These are phyloP conservation scores for Drosophila hawaiiensis DNA, from an alignment of 2,888 invertebrate species.

Conservation along the genomic window DNA sequence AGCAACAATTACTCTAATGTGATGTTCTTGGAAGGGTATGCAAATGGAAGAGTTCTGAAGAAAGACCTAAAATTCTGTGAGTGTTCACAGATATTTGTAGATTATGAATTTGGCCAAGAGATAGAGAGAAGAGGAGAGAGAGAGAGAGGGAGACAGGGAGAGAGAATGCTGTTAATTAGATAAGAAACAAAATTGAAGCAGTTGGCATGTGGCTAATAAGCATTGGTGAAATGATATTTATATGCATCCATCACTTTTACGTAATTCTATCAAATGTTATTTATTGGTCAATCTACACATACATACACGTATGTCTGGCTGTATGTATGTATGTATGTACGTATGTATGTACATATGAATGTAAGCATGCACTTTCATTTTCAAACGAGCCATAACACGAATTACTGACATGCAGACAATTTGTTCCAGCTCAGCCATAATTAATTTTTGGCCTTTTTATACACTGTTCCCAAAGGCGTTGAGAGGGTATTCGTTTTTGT, in stretches of 20 bases:
- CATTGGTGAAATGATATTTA: slow-evolving; percentile 16
- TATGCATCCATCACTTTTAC: slow-evolving; percentile 12
- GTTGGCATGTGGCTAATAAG: slow-evolving; percentile 12
- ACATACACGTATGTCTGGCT: background rate
- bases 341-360: background rate
- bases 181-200: slow-evolving; percentile 7
- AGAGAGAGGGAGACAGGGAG: background rate
- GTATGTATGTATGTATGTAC: background rate
- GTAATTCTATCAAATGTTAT: slow-evolving; percentile 12
- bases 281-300: slow-evolving; percentile 10
- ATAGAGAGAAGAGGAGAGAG: background rate
- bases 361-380: slow-evolving; percentile 11
- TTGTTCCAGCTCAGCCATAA: slow-evolving; percentile 13
- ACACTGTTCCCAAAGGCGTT: background rate
- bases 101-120: background rate
- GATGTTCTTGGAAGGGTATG: slow-evolving; percentile 9
- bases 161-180: slow-evolving; percentile 20
- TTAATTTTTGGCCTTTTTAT: slow-evolving; percentile 6
- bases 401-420: slow-evolving; percentile 3
- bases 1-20: background rate
- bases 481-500: background rate
- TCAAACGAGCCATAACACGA: slow-evolving; percentile 8
- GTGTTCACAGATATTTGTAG: background rate
- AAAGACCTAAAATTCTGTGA: background rate
- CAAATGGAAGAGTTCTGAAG: background rate